phyloP scores from a whole-genome alignment of 2,113 vertebrate species.

The Probosciger aterrimus region DNA sequence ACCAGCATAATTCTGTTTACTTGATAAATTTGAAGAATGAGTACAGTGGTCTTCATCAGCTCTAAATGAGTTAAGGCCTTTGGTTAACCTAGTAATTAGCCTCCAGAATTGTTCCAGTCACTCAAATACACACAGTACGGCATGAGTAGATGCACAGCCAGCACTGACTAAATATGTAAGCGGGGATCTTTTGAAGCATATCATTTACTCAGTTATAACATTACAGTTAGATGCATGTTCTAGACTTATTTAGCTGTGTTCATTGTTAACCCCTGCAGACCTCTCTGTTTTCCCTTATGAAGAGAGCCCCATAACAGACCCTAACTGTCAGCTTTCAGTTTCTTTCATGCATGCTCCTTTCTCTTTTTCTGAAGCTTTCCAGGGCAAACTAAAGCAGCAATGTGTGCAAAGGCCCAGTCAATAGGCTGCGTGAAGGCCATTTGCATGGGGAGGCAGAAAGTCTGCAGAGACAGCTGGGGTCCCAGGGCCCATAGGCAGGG shows the following conservation, averaged over 20 bases:
- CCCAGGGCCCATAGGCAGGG: background rate
- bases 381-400: background rate
- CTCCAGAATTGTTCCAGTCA: conserved; percentile 26
- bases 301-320: background rate
- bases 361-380: background rate
- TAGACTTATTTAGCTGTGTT: background rate
- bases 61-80: conserved; percentile 20
- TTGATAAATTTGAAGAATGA: conserved; percentile 3
- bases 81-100: conserved; percentile 56
- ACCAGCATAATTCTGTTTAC: conserved; percentile 13
- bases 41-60: background rate
- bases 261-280: conserved; percentile 3
- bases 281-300: background rate
- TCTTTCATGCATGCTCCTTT: background rate
- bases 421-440: background rate
- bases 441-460: background rate
- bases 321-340: background rate
- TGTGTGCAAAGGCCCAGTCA: background rate
- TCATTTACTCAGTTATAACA: conserved; percentile 29
- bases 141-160: background rate
- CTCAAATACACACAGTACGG: background rate
- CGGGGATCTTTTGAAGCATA: conserved; percentile 17
- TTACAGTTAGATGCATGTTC: background rate
- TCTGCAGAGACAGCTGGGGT: background rate
- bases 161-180: background rate